These are phyloP conservation scores for Subacronicta megacephala DNA, from an alignment of 2,888 invertebrate species.

Conservation along the genomic window DNA sequence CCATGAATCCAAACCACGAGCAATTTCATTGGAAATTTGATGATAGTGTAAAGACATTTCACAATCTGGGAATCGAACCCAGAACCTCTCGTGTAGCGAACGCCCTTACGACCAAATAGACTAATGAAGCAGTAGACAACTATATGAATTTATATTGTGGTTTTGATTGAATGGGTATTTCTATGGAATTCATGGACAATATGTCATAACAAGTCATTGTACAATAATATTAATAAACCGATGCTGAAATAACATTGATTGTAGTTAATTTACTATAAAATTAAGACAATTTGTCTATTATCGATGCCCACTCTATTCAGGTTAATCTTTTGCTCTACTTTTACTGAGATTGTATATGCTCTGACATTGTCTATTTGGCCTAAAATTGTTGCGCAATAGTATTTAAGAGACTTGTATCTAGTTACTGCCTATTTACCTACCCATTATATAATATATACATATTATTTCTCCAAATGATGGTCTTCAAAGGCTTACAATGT, in stretches of 20 bases:
- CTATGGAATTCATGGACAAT: not conserved
- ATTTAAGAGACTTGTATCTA: not conserved
- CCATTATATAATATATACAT: too few species aligned
- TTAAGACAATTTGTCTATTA: slow-evolving; percentile 5
- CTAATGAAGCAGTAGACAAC: too few species aligned
- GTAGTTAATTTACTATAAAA: not conserved
- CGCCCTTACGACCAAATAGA: too few species aligned
- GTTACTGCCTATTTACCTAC: too few species aligned
- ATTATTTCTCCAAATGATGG: not conserved
- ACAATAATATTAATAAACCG: not conserved
- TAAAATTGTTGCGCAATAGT: not conserved
- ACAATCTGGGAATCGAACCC: too few species aligned
- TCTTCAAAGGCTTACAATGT: too few species aligned
- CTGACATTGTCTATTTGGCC: slow-evolving; percentile 16
- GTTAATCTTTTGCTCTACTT: slow-evolving; percentile 7
- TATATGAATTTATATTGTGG: not conserved
- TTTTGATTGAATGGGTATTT: not conserved
- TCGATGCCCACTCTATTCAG: slow-evolving; percentile 4
- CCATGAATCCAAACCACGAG: too few species aligned
- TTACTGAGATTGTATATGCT: slow-evolving; percentile 1
- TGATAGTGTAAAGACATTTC: too few species aligned
- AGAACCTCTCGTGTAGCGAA: too few species aligned
- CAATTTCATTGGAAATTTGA: too few species aligned
- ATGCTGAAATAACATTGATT: not conserved
- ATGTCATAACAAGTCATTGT: not conserved